These are phyloP conservation scores for Gastrophryne carolinensis DNA, from an alignment of 2,797 vertebrate species.

Conservation along the genomic window DNA sequence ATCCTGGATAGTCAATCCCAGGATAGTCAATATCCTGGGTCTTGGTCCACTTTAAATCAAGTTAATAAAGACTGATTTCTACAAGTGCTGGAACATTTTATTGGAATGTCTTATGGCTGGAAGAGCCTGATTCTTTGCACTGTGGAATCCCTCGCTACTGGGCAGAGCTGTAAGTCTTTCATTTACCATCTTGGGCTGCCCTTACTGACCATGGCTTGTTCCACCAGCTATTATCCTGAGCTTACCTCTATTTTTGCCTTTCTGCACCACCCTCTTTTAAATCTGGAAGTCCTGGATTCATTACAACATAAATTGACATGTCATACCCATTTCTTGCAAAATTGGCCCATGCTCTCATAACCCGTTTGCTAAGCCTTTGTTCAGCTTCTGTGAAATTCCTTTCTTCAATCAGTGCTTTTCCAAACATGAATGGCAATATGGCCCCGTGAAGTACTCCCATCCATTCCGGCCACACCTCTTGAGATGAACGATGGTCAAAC, in stretches of 20 bases:
- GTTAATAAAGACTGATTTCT: neutral
- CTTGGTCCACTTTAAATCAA: neutral
- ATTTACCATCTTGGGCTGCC: neutral
- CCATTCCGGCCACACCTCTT: slow-evolving; percentile 73
- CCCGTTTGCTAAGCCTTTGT: slow-evolving; percentile 66
- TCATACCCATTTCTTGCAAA: slow-evolving; percentile 74
- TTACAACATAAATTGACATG: neutral
- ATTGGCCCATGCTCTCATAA: slow-evolving; percentile 74
- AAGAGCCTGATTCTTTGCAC: no score
- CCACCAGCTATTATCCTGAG: neutral
- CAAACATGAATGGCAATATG: slow-evolving; percentile 77
- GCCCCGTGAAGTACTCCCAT: slow-evolving; percentile 72
- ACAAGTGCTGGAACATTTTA: no score
- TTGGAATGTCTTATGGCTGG: no score
- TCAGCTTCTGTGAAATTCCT: slow-evolving; percentile 67
- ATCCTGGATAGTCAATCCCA: neutral
- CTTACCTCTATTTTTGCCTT: no score
- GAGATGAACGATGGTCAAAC: slow-evolving; percentile 70
- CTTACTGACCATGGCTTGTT: neutral
- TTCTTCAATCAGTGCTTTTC: slow-evolving; percentile 62
- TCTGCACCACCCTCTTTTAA: no score
- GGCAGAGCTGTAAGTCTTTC: no score
- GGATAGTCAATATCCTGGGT: neutral
- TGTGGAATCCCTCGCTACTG: no score
- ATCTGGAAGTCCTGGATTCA: no score